Evolutionary conservation across 2,797 vertebrate genomes (phyloP).

Genomic region (Myioborus miniatus): DNA sequence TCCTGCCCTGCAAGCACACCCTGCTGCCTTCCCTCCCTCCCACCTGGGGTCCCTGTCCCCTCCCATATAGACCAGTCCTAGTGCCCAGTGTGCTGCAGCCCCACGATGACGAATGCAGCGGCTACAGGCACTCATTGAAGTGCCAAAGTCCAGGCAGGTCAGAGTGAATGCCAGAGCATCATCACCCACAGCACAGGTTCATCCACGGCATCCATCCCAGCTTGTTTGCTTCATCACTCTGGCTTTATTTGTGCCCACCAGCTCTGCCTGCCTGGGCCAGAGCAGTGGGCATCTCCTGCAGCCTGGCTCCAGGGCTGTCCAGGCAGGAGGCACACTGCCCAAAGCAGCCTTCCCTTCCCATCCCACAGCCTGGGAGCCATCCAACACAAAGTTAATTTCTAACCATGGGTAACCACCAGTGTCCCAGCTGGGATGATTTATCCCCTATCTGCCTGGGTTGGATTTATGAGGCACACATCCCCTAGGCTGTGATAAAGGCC

Average conservation of each 20-base stretch:
- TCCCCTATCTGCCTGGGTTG: constrained; percentile 75
- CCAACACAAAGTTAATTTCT: constrained; percentile 82
- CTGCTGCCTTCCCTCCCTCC: neutral
- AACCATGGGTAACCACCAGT: constrained; percentile 81
- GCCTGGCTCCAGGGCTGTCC: neutral
- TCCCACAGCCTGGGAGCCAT: constrained; percentile 78
- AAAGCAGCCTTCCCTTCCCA: constrained; percentile 73
- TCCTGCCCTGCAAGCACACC: neutral
- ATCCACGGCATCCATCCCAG: neutral
- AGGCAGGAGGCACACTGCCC: neutral
- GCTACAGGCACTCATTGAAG: neutral
- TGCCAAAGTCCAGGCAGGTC: neutral
- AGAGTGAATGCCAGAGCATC: neutral
- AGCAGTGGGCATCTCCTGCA: constrained; percentile 37
- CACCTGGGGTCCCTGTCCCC: accelerated
- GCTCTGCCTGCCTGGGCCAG: neutral
- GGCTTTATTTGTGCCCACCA: neutral
- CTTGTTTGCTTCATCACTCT: neutral
- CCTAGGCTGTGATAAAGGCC: constrained; percentile 75
- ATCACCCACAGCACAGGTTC: neutral
- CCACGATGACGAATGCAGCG: accelerated
- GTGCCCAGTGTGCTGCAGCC: neutral
- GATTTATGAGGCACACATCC: constrained; percentile 77
- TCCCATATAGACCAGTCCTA: neutral
- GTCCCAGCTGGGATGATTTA: constrained; percentile 80